phyloP scores from a whole-genome alignment of 2,113 vertebrate genomes.

The Spizaetus ornatus region DNA sequence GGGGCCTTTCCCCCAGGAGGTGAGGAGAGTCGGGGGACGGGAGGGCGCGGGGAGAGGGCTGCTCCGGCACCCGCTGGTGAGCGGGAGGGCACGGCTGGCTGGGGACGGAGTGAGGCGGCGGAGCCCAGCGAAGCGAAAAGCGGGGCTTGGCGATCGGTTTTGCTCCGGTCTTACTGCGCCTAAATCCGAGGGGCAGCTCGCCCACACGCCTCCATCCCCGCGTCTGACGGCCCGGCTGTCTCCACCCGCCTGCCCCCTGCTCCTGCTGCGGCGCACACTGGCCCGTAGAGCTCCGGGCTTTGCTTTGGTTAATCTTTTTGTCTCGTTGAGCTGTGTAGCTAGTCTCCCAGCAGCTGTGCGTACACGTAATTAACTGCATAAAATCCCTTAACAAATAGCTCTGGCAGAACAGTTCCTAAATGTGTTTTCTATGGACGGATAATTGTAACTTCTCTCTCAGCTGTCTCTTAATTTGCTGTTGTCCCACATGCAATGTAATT shows the following conservation, averaged over 20 bases:
- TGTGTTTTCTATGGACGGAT: background rate
- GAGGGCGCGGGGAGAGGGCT: too few relatives aligned
- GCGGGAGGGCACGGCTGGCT: background rate
- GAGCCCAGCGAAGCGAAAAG: background rate
- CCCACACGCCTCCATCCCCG: accelerated
- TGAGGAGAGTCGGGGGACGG: background rate
- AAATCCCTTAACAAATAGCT: background rate
- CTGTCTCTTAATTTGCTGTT: background rate
- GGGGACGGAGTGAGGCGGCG: accelerated
- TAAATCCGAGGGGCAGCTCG: background rate
- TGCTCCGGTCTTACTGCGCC: background rate
- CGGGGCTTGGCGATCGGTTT: accelerated
- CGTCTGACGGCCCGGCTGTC: background rate
- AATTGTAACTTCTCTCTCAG: background rate
- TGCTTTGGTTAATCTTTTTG: background rate
- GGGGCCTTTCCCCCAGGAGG: accelerated
- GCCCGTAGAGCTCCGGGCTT: accelerated
- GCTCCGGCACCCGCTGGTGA: background rate
- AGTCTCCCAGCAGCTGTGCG: background rate
- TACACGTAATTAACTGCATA: background rate
- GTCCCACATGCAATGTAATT: background rate
- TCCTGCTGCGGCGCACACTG: too few relatives aligned
- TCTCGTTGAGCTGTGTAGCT: background rate
- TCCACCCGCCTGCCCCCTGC: background rate
- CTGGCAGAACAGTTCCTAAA: background rate